These are phyloP conservation scores for Drosophila monieri DNA, from an alignment of 2,888 invertebrate species.

Conservation along the genomic window DNA sequence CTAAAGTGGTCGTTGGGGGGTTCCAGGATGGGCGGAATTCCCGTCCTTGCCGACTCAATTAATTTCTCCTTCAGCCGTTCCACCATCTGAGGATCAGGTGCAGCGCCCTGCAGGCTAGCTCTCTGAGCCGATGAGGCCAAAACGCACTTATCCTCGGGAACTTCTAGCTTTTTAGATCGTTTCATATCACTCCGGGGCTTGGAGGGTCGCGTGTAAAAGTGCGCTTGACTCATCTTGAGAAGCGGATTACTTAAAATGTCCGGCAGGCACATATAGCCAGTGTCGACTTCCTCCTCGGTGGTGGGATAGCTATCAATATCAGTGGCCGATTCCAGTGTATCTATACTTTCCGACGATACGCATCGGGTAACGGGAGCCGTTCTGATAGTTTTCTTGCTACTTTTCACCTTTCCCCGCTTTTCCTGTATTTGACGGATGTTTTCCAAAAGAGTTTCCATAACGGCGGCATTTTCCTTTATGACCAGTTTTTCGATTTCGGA, in stretches of 20 bases:
- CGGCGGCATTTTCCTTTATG: not conserved
- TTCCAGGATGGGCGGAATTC: not conserved
- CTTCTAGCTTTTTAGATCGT: not conserved
- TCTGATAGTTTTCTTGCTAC: not conserved
- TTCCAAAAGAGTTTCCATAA: not conserved
- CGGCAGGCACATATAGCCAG: not conserved
- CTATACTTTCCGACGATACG: not conserved
- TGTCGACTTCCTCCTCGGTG: not conserved
- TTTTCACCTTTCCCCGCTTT: not conserved
- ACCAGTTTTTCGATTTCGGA: too few relatives aligned
- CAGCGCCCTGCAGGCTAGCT: constrained; percentile 41
- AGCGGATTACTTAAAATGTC: not conserved
- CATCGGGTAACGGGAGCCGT: not conserved
- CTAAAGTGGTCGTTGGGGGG: constrained; percentile 60
- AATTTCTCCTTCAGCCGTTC: not conserved
- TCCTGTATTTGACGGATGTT: not conserved
- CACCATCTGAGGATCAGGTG: constrained; percentile 13
- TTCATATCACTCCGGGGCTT: not conserved
- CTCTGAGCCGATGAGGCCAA: constrained; percentile 48
- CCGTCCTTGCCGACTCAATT: not conserved
- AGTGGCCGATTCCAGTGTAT: not conserved
- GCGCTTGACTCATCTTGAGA: not conserved
- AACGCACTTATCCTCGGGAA: constrained; percentile 30
- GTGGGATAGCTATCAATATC: not conserved
- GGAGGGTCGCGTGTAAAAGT: not conserved